Evolutionary conservation across 2,113 vertebrate genomes (phyloP), one percentile per base, ranked within the genome.

Genomic region (Taurulus bubalis): DNA sequence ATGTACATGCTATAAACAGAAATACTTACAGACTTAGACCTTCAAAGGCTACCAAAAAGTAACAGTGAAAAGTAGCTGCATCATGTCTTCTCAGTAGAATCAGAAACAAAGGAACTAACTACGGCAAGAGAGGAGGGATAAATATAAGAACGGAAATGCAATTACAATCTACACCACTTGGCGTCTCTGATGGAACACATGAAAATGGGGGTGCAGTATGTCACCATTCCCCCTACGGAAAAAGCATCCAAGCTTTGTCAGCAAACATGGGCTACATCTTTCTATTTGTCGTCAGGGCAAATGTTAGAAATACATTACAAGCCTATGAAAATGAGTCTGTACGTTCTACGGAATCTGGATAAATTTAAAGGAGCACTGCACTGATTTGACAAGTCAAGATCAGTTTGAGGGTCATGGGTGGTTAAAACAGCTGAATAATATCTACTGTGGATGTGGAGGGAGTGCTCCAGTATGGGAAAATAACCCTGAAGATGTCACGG

Each of bases 231-330:
- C 6, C 58, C 34, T 81, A 74, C 1, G 26, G 70, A 18, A 71
- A 87, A 86, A 88, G 71, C 69, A 79, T 51, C 81, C 40, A 40
- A 7, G 32, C 67, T 88, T 85, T 80, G 71, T 83, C 77, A 86
- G 82, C 70, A 80, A 67, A 87, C 69, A 69, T 26, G 66, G 28
- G 36, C 47, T 69, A 14, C 40, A 62, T 63, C 68, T 76, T 30
- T 38, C 47, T 51, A 20, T 74, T 26, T 73, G 18, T 67, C 60
- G 74, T 36, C 30, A 42, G 71, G 36, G 49, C 9, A 55, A 77
- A 80, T 59, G 28, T 64, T 18, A 34, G 66, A 73, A 83, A 82
- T 45, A 22, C 56, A 40, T 55, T 20, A 59, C 11, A 66, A 62
- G 12, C 30, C 24, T 65, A 42, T 30, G 45, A 75, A 45, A 70